phyloP scores from a whole-genome alignment of 2,797 vertebrate genomes.

The Acridotheres tristis region DNA sequence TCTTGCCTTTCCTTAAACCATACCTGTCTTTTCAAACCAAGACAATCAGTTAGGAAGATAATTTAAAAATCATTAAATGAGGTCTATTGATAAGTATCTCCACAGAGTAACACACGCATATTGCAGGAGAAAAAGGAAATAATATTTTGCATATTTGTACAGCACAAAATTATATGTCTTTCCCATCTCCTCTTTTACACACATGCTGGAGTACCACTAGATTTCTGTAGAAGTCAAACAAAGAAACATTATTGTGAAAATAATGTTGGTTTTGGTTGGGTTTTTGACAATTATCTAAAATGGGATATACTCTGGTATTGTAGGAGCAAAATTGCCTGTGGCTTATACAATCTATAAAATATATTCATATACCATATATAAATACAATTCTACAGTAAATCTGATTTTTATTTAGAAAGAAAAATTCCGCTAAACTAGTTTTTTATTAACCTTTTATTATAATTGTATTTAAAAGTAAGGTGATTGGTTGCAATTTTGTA shows the following conservation, averaged over 20 bases:
- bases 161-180: neutral
- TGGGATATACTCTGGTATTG: neutral
- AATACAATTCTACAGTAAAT: neutral
- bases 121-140: neutral
- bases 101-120: rapidly evolving
- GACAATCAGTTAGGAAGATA: neutral
- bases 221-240: neutral
- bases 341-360: neutral
- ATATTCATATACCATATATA: neutral
- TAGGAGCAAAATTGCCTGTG: neutral
- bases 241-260: neutral
- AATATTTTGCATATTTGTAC: neutral
- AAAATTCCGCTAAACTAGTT: neutral
- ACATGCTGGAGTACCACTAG: neutral
- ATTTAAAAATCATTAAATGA: neutral
- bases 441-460: neutral
- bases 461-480: neutral
- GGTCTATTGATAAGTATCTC: neutral
- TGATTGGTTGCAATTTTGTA: neutral
- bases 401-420: neutral
- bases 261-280: neutral
- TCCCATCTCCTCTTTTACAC: neutral
- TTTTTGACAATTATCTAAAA: neutral
- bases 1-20: no score
- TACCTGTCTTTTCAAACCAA: no score